Base-by-base conservation (phyloP, 2,113 vertebrate genomes). In the Silurus meridionalis region DNA sequence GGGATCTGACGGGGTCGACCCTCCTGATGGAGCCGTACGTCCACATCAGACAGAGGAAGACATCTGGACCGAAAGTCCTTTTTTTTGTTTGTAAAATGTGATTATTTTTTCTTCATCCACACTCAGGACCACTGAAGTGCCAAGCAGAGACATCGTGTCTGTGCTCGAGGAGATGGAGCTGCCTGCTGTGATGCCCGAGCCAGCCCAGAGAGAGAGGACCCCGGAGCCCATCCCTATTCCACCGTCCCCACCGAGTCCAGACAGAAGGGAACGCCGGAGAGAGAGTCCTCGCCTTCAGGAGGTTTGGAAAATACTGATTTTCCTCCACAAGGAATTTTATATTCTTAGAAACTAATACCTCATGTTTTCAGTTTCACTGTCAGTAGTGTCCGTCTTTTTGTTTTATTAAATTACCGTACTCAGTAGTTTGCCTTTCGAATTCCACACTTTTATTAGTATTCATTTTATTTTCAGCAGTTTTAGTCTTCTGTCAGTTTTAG, bases 1-100 rank as follows among this genome's bases (percentile, higher is more conserved):
- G 83, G 67, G 91, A 92, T 17, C 46, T 83, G 67, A 91, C 91
- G 0, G 88, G 8, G 58, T 90, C 92, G 63, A 74, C 71, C 28
- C 8, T 88, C 13, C 84, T 82, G 23, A n/a, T 87, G n/a, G 93
- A 93, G 93, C 67, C n/a, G 88, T 81, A 80, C 7, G 86, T 84
- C 15, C 17, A 15, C 23, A 0, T 78, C 19, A 66, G 25, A 64
- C 37, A 37, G 37, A 75, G 50, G 17, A 80, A 7, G 55, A 60
- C 7, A 46, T 17, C 0, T 21, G 15, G n/a, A 78, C 52, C 55
- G 6, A 15, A 28, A 19, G 13, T 28, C 23, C 25, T 15, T 0
- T 28, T 10, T n/a, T 48, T 5, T 10, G 61, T 15, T 8, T 23
- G 48, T 50, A 58, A 66, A 48, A 50, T 77, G 9, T 61, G 57